A percentile compares a stretch with the other conserved stretches of the same genome.
Evolutionary conservation across 2,888 invertebrate species (phyloP).

Genomic region (Trypoxylon attenuatum): DNA sequence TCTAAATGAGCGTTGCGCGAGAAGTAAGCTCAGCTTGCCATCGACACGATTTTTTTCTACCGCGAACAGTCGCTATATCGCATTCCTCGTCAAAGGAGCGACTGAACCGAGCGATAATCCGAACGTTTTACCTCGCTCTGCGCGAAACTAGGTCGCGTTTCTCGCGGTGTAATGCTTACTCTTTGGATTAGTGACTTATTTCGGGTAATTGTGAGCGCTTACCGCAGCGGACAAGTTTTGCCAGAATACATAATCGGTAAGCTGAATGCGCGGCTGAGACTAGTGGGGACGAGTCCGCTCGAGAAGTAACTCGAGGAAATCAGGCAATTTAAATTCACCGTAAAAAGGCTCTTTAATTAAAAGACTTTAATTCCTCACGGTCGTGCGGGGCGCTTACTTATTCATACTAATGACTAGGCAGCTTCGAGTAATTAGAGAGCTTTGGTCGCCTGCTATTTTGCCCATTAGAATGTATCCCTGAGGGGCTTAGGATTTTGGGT

Average conservation of each 20-base stretch:
- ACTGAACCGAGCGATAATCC: slow-evolving; percentile 1
- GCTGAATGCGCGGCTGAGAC: not conserved
- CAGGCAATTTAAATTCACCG: slow-evolving; percentile 71
- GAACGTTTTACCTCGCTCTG: slow-evolving; percentile 32
- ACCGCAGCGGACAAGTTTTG: slow-evolving; percentile 24
- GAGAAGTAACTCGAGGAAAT: slow-evolving; percentile 56
- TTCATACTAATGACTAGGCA: slow-evolving; percentile 68
- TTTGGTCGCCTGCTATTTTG: slow-evolving; percentile 34
- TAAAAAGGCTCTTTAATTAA: slow-evolving; percentile 70
- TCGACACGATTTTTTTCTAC: no score
- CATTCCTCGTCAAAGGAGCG: slow-evolving; percentile 9
- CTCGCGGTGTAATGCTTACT: slow-evolving; percentile 12
- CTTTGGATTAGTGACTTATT: slow-evolving; percentile 42
- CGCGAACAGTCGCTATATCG: no score
- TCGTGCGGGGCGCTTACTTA: slow-evolving; percentile 58
- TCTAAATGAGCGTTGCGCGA: no score
- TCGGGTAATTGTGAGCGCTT: slow-evolving; percentile 49
- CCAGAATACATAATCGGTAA: slow-evolving; percentile 34
- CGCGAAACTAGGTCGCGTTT: no score
- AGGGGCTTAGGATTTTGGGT: slow-evolving; percentile 30
- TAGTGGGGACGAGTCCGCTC: slow-evolving; percentile 13
- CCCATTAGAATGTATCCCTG: slow-evolving; percentile 22
- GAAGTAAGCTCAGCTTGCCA: no score
- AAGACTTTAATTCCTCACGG: slow-evolving; percentile 66
- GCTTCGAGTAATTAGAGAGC: slow-evolving; percentile 56